Evolutionary conservation across 2,888 invertebrate genomes (phyloP).

Genomic region (Resseliella maxima): DNA sequence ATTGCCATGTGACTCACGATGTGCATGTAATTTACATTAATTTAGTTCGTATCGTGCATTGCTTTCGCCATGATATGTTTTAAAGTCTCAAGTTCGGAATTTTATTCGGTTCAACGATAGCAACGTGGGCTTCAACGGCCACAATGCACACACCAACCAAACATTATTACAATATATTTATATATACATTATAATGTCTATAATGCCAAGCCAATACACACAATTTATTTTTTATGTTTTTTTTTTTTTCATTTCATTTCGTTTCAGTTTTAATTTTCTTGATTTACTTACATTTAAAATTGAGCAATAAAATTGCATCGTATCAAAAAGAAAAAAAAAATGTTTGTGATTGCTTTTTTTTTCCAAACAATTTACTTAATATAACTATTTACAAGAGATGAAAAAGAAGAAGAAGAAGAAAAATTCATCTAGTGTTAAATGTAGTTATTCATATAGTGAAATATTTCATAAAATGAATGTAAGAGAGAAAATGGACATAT

Average conservation of each 20-base stretch:
- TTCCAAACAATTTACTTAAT: slow-evolving; percentile 13
- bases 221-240: no score
- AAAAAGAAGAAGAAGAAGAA: slow-evolving; percentile 1
- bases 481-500: neutral
- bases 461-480: slow-evolving; percentile 20
- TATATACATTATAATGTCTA: neutral
- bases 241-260: no score
- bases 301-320: slow-evolving; percentile 38
- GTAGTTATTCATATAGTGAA: neutral
- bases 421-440: slow-evolving; percentile 35
- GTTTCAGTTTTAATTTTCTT: neutral
- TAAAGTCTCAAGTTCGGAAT: neutral
- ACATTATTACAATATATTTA: no score
- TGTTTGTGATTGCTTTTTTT: slow-evolving; percentile 16
- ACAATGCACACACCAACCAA: no score
- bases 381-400: no score
- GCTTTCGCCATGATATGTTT: slow-evolving; percentile 39
- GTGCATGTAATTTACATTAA: slow-evolving; percentile 55
- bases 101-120: neutral
- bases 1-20: slow-evolving; percentile 54
- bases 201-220: neutral
- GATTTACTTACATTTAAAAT: slow-evolving; percentile 34
- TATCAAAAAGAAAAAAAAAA: neutral
- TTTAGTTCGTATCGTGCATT: slow-evolving; percentile 49
- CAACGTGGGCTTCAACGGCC: slow-evolving; percentile 1